phyloP scores from a whole-genome alignment of 2,888 invertebrate species.

The Lithophane semibrunnea region DNA sequence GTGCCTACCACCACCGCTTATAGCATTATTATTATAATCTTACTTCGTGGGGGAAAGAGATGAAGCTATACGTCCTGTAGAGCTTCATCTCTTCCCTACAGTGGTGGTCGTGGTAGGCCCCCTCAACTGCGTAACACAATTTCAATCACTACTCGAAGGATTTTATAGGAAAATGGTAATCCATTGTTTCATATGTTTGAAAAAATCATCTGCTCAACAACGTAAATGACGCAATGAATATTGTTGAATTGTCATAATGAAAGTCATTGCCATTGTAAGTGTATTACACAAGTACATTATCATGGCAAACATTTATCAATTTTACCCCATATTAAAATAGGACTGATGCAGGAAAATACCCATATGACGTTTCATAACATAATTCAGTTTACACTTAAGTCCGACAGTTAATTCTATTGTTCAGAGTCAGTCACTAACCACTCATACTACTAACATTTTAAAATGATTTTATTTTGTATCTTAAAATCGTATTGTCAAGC shows the following conservation, averaged over 20 bases:
- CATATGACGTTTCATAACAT: conserved; percentile 41
- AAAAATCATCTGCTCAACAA: neutral
- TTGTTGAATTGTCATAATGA: neutral
- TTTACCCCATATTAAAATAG: conserved; percentile 52
- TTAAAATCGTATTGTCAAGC: conserved; percentile 89
- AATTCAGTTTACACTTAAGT: conserved; percentile 54
- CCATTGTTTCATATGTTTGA: neutral
- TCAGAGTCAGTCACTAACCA: conserved; percentile 68
- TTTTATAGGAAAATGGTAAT: neutral
- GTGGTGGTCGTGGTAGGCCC: too few relatives aligned
- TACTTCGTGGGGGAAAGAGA: too few relatives aligned
- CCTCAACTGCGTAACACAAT: neutral
- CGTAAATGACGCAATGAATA: neutral
- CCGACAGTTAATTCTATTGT: conserved; percentile 50
- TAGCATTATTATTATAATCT: too few relatives aligned
- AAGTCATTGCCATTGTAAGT: neutral
- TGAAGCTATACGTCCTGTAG: too few relatives aligned
- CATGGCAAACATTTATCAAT: conserved; percentile 28
- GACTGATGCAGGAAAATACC: conserved; percentile 50
- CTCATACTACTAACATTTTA: conserved; percentile 71
- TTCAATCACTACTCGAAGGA: neutral
- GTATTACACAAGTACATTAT: neutral
- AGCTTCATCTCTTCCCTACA: too few relatives aligned
- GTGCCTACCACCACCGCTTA: too few relatives aligned
- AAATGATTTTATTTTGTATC: conserved; percentile 77